These are phyloP conservation scores for Archocentrus centrarchus DNA, from an alignment of 2,113 vertebrate species.

Conservation along the genomic window DNA sequence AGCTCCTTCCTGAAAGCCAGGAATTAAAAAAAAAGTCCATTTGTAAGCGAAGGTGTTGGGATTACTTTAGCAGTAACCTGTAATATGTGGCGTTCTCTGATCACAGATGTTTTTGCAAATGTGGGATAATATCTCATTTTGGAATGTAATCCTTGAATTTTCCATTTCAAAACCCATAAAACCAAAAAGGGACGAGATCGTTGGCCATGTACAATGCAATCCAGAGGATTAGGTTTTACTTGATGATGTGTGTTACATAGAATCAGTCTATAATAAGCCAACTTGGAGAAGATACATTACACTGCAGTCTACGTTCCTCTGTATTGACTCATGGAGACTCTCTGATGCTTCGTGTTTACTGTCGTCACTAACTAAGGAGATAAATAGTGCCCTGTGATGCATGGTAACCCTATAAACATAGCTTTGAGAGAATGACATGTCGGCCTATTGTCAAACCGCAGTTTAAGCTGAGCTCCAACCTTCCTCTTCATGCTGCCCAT, in stretches of 20 bases:
- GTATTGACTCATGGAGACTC: slow-evolving; percentile 40
- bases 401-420: slow-evolving; percentile 37
- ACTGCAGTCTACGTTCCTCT: slow-evolving; percentile 30
- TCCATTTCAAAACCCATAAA: neutral
- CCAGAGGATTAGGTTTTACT: neutral
- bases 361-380: slow-evolving; percentile 30
- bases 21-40: neutral
- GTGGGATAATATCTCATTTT: neutral
- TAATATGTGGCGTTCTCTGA: neutral
- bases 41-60: neutral
- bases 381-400: slow-evolving; percentile 34
- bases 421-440: slow-evolving; percentile 5
- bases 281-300: slow-evolving; percentile 23
- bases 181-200: neutral
- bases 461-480: slow-evolving; percentile 4
- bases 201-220: neutral
- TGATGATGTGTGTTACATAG: neutral
- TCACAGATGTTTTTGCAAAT: neutral
- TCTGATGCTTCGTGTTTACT: slow-evolving; percentile 38
- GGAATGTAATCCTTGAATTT: neutral
- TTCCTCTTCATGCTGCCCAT: neutral
- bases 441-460: slow-evolving; percentile 20
- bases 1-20: neutral
- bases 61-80: neutral
- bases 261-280: slow-evolving; percentile 19